These are phyloP conservation scores for Limenitis arthemis DNA, from an alignment of 2,888 invertebrate species.

Conservation along the genomic window DNA sequence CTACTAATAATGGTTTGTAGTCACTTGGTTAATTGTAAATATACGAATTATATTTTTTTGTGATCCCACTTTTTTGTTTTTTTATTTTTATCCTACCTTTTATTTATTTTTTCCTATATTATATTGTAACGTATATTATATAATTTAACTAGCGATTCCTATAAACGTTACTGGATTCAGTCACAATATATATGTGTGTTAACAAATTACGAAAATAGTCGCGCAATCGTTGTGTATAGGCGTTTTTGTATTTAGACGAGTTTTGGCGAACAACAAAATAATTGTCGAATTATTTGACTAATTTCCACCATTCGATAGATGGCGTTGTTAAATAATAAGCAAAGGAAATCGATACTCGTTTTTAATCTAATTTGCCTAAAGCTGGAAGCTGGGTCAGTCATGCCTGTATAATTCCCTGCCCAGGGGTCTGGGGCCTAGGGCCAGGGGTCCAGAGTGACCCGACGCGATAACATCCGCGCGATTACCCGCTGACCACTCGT, in stretches of 20 bases:
- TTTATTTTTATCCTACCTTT: slow-evolving; percentile 32
- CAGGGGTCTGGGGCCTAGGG: slow-evolving; percentile 62
- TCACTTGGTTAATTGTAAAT: slow-evolving; percentile 54
- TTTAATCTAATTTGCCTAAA: slow-evolving; percentile 36
- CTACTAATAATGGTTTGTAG: slow-evolving; percentile 31
- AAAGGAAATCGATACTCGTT: slow-evolving; percentile 20
- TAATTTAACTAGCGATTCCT: slow-evolving; percentile 18
- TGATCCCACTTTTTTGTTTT: slow-evolving; percentile 40
- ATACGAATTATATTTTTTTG: slow-evolving; percentile 67
- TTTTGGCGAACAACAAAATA: not conserved
- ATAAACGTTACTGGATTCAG: slow-evolving; percentile 7
- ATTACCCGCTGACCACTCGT: slow-evolving; percentile 64
- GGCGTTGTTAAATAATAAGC: too few relatives aligned
- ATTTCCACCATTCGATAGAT: too few relatives aligned
- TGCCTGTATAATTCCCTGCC: slow-evolving; percentile 61
- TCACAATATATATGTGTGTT: slow-evolving; percentile 11
- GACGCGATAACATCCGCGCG: slow-evolving; percentile 65
- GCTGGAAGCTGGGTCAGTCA: too few relatives aligned
- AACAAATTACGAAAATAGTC: slow-evolving; percentile 11
- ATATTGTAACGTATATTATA: not conserved
- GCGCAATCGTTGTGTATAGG: slow-evolving; percentile 13
- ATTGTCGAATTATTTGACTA: too few relatives aligned
- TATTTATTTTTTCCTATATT: slow-evolving; percentile 6
- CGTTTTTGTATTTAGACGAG: slow-evolving; percentile 1
- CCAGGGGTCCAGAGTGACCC: slow-evolving; percentile 63